phyloP scores from a whole-genome alignment of 2,113 vertebrate species.

The Ia io region DNA sequence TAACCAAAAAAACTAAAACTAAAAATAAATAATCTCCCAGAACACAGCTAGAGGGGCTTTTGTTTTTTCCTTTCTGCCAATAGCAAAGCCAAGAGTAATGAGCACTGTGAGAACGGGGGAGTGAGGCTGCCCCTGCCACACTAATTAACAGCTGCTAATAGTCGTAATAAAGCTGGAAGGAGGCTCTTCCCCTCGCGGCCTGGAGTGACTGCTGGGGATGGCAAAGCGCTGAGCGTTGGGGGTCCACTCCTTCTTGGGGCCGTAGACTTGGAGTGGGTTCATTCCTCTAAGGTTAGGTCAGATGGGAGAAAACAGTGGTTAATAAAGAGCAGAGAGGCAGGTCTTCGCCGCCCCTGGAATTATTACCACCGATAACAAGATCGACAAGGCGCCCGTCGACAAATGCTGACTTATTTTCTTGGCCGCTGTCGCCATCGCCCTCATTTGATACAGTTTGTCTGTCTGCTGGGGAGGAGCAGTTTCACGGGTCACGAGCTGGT shows the following conservation, averaged over 20 bases:
- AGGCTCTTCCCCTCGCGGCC: background rate
- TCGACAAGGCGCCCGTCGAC: background rate
- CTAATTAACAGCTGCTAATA: constrained; percentile 60
- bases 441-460: background rate
- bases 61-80: background rate
- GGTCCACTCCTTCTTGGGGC: background rate
- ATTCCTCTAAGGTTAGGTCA: background rate
- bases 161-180: constrained; percentile 38
- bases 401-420: background rate
- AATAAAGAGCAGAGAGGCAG: background rate
- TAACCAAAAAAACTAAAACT: too few relatives aligned
- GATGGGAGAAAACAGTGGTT: background rate
- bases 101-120: background rate
- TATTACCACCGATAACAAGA: background rate
- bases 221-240: fast-evolving
- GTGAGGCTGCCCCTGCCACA: background rate
- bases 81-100: constrained; percentile 62
- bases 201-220: background rate
- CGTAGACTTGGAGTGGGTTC: background rate
- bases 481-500: background rate
- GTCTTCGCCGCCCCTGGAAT: background rate
- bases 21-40: background rate
- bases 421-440: fast-evolving
- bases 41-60: background rate
- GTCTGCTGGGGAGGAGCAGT: fast-evolving